A percentile compares a stretch with the other conserved stretches of the same genome.
Conservation (phyloP, 1,140 invertebrate genomes). For the Brachionus asplanchnoidis region DNA sequence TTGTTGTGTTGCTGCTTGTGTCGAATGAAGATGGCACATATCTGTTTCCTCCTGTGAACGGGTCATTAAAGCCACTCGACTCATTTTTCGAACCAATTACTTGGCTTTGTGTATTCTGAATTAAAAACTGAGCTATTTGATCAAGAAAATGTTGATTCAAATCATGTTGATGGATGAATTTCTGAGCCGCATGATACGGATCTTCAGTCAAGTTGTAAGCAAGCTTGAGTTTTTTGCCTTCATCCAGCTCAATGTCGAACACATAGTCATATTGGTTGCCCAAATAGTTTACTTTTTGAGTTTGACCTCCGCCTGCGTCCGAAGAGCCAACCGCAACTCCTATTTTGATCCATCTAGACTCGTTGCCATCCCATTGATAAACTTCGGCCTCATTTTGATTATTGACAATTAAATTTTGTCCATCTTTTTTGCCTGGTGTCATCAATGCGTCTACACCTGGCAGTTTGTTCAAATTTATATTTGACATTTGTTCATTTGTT, state of each 20-base stretch:
- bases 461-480: conserved; percentile 75
- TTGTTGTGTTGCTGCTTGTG: not conserved
- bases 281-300: conserved; percentile 71
- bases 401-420: conserved; percentile 77
- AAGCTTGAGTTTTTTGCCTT: conserved; percentile 76
- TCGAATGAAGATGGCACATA: not conserved
- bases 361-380: conserved; percentile 67
- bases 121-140: conserved; percentile 89
- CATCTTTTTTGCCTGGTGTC: conserved; percentile 72
- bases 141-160: conserved; percentile 73
- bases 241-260: conserved; percentile 87
- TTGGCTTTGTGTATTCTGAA: conserved; percentile 67
- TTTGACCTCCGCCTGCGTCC: conserved; percentile 61
- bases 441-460: conserved; percentile 71
- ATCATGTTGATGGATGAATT: conserved; percentile 67
- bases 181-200: conserved; percentile 65
- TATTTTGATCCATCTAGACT: conserved; percentile 73
- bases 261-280: conserved; percentile 90
- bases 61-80: conserved; percentile 50
- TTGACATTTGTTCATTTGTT: conserved; percentile 67
- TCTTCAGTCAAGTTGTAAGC: conserved; percentile 76
- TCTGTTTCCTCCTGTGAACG: conserved; percentile 54
- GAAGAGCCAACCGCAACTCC: conserved; percentile 81
- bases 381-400: conserved; percentile 65
- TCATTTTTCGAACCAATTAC: conserved; percentile 46